Evolutionary conservation across 2,113 vertebrate genomes (phyloP).

Genomic region (Acanthisitta chloris): DNA sequence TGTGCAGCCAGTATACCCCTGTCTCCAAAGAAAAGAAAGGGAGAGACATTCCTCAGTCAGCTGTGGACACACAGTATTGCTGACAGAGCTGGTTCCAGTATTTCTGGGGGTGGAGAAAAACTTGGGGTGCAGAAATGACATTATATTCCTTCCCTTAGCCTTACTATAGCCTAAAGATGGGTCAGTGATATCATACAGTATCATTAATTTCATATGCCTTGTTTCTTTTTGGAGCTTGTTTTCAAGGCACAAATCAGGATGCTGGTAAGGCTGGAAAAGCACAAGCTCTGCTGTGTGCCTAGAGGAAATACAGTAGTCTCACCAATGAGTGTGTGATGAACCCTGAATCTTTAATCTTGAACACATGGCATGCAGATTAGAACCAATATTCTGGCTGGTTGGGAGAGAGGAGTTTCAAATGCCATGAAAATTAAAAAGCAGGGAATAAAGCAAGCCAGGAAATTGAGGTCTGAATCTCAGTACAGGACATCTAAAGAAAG

Average conservation of each 20-base stretch:
- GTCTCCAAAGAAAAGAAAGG: neutral
- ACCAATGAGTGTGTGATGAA: neutral
- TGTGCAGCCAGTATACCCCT: fast-evolving
- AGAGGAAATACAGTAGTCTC: neutral
- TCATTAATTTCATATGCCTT: neutral
- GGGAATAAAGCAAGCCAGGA: neutral
- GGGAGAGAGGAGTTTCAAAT: neutral
- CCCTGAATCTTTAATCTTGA: neutral
- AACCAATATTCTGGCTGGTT: neutral
- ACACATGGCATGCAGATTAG: neutral
- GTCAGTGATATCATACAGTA: neutral
- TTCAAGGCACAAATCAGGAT: neutral
- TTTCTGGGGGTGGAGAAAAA: neutral
- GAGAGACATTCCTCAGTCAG: neutral
- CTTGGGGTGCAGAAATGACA: fast-evolving
- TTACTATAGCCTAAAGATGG: neutral
- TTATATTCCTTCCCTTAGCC: neutral
- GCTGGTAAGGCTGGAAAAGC: neutral
- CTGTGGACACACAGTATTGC: neutral
- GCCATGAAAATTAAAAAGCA: neutral
- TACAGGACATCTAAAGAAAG: fast-evolving
- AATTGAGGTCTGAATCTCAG: neutral
- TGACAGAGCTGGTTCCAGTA: neutral
- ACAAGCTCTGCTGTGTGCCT: neutral
- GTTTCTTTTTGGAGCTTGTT: neutral